Conservation (phyloP, 2,797 vertebrate genomes). For the Glyptemys insculpta region DNA sequence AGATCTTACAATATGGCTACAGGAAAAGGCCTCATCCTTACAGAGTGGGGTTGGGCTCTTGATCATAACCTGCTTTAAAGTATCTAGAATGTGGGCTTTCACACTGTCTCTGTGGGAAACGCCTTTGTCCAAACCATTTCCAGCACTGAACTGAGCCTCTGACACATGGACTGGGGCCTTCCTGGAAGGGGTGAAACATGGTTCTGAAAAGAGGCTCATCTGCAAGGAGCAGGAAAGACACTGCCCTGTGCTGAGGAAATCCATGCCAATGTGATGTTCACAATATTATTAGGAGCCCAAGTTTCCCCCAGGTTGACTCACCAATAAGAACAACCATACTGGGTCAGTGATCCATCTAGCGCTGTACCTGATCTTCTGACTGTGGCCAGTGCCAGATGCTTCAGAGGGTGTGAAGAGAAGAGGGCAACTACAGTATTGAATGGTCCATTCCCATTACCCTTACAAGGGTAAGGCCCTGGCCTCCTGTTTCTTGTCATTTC, state of each 20-base stretch:
- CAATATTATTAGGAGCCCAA: background rate
- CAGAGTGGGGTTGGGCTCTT: background rate
- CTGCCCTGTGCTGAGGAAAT: background rate
- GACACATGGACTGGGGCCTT: conserved; percentile 34
- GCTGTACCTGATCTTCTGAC: background rate
- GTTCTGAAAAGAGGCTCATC: background rate
- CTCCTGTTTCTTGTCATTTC: background rate
- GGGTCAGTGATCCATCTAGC: background rate
- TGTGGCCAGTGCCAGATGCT: background rate
- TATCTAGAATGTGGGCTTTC: background rate
- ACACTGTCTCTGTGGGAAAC: background rate
- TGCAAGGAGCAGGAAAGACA: background rate
- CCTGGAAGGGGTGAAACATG: conserved; percentile 42
- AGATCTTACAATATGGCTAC: no score
- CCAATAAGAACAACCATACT: background rate
- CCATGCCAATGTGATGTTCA: background rate
- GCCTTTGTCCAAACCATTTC: background rate
- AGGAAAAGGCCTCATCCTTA: no score
- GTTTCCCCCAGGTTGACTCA: background rate
- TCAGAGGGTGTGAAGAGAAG: background rate
- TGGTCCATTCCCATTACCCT: background rate
- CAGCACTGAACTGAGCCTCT: conserved; percentile 9
- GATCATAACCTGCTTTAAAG: background rate
- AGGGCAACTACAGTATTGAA: background rate
- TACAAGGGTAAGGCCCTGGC: background rate